Conservation (phyloP, 2,888 invertebrate species). For the Oligia fasciuncula region DNA sequence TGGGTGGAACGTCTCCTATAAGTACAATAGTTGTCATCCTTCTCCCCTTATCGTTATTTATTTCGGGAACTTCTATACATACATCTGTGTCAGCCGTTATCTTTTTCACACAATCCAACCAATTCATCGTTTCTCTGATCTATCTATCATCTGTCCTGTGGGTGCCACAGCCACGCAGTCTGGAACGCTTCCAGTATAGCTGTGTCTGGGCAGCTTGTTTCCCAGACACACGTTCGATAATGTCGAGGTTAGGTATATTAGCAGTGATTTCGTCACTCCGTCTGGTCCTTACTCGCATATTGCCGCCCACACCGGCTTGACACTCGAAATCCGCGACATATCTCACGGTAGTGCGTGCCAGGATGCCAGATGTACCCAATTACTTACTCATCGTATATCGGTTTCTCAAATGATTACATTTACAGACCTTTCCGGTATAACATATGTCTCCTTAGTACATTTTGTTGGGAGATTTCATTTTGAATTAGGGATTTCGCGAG, state of each 20-base stretch:
- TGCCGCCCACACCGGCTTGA: slow-evolving; percentile 39
- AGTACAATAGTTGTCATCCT: not conserved
- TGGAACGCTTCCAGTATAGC: not conserved
- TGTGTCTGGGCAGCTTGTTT: not conserved
- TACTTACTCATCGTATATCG: slow-evolving; percentile 26
- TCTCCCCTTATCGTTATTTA: not conserved
- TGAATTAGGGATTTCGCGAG: not conserved
- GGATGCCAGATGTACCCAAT: slow-evolving; percentile 52
- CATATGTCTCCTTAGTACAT: not conserved
- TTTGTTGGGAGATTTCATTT: not conserved
- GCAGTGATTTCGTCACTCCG: slow-evolving; percentile 39
- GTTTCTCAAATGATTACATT: slow-evolving; percentile 13
- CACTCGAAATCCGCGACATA: slow-evolving; percentile 40
- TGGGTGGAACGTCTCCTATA: not conserved
- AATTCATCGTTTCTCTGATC: too few species aligned
- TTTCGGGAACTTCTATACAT: not conserved
- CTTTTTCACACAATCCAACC: not conserved
- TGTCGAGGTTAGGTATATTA: slow-evolving; percentile 28
- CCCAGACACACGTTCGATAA: slow-evolving; percentile 15
- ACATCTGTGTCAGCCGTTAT: not conserved
- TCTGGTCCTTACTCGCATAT: slow-evolving; percentile 29
- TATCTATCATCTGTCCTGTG: not conserved
- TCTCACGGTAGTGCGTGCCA: slow-evolving; percentile 48
- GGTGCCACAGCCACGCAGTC: slow-evolving; percentile 4
- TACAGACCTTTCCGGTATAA: not conserved